Conservation (phyloP, 2,797 vertebrate species). For the Enteromius unitaeniatus region DNA sequence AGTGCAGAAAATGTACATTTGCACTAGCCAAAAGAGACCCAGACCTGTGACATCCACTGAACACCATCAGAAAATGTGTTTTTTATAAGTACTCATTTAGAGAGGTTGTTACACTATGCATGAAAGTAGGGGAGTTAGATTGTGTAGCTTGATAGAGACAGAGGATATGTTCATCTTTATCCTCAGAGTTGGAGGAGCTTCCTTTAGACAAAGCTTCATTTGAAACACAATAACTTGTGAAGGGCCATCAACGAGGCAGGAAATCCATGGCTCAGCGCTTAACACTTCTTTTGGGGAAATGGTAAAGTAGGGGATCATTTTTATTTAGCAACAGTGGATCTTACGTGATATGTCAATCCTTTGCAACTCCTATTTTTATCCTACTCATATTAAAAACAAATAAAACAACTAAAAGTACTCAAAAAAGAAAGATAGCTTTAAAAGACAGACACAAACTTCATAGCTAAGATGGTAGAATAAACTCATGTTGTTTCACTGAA, state of each 20-base stretch:
- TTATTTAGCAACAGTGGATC: not conserved
- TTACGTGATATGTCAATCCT: not conserved
- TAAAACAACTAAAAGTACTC: not conserved
- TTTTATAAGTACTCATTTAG: not conserved
- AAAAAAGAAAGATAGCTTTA: not conserved
- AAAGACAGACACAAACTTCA: not conserved
- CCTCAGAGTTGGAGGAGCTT: conserved; percentile 37
- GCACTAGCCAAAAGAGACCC: not conserved
- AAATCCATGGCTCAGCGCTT: conserved; percentile 42
- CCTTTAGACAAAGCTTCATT: conserved; percentile 44
- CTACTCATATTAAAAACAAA: not conserved
- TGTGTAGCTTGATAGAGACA: conserved; percentile 15
- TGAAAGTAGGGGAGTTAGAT: not conserved
- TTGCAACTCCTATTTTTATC: not conserved
- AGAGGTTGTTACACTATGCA: not conserved
- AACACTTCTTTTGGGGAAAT: conserved; percentile 13
- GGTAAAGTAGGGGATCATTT: not conserved
- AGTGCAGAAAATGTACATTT: conserved; percentile 37
- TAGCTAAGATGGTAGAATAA: not conserved
- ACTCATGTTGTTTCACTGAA: conserved; percentile 31
- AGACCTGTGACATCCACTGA: conserved; percentile 3
- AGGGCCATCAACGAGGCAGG: conserved; percentile 25
- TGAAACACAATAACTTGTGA: conserved; percentile 44
- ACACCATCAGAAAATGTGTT: not conserved
- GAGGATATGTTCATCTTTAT: conserved; percentile 22